Percentiles rank a stretch among this genome's conserved stretches.
Conservation (phyloP, 2,888 invertebrate species). For the Xylota sylvarum region DNA sequence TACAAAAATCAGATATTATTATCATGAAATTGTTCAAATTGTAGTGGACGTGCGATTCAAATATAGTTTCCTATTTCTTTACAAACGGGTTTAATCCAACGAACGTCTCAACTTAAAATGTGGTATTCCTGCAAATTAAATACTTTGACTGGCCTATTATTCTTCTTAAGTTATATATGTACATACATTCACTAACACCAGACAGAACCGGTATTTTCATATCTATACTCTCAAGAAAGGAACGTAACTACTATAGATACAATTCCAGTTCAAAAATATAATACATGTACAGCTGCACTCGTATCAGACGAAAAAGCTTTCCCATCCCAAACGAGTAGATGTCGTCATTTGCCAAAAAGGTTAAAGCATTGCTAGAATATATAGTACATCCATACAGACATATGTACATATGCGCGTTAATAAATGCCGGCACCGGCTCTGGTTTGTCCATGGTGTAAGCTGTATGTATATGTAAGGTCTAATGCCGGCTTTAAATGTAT, state of each 20-base stretch:
- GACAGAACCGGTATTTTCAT: conserved; percentile 69
- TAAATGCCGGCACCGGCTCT: conserved; percentile 58
- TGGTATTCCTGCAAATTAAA: conserved; percentile 48
- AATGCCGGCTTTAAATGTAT: conserved; percentile 57
- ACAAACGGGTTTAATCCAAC: conserved; percentile 59
- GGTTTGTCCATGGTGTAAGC: not conserved
- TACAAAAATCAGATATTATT: conserved; percentile 13
- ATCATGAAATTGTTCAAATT: not conserved
- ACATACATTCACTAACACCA: conserved; percentile 56
- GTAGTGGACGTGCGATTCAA: conserved; percentile 18
- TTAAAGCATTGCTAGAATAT: conserved; percentile 40
- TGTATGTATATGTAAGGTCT: not conserved
- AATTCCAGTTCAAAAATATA: conserved; percentile 32
- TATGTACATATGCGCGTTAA: conserved; percentile 3
- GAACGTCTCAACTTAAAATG: conserved; percentile 76
- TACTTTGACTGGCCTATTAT: conserved; percentile 51
- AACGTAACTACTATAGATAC: conserved; percentile 52
- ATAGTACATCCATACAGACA: not conserved
- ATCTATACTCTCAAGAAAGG: conserved; percentile 15
- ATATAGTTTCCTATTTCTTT: conserved; percentile 30
- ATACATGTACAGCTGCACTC: conserved; percentile 36
- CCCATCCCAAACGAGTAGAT: conserved; percentile 21
- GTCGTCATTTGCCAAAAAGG: conserved; percentile 63
- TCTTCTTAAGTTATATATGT: conserved; percentile 24
- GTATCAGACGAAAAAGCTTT: conserved; percentile 44